Base-by-base conservation (phyloP, 1,140 invertebrate species). In the Lasioglossum albipes region DNA sequence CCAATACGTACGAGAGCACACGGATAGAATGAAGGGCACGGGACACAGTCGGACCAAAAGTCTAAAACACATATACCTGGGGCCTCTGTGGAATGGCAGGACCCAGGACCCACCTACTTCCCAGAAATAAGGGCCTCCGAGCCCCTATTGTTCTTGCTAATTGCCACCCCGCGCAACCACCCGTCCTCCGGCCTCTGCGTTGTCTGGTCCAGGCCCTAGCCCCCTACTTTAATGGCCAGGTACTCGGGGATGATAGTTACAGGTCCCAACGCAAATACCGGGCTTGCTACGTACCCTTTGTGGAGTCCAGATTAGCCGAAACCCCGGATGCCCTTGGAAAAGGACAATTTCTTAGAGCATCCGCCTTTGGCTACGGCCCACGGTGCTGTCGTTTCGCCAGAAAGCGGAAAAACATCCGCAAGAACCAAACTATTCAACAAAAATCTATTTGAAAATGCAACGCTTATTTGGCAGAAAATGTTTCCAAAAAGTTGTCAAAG, bases 131-230 rank as follows among this genome's bases (percentile, higher is more conserved):
- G 82, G 83, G 82, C 82, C 82, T 74, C 65, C 72, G 67, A 75
- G 68, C 84, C 84, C 85, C 90, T 88, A 91, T 91, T 91, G 90
- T 91, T 91, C 90, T 90, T 91, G 89, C 90, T 91, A 91, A 91
- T 91, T 91, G 90, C 90, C 90, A 87, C 85, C 87, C 89, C 82
- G 82, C 70, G 71, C 66, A 84, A 81, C 85, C 79, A 78, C 78
- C 77, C 86, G 73, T 36, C 69, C 61, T 36, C 20, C 54, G n/a
- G 42, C 31, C 57, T 31, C 52, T 65, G 27, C 74, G 57, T 70
- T 81, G 67, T 64, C 67, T 62, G 62, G 36, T 36, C 36, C 36
- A 36, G 36, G 36, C 36, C 36, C 36, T 36, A 27, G n/a, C 71
- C 69, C 68, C 61, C 66, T 31, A 65, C 68, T 68, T 75, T 89